Percentiles rank a stretch among this genome's conserved stretches.
Conservation (phyloP, 2,797 vertebrate genomes). For the Silurus lanzhouensis region DNA sequence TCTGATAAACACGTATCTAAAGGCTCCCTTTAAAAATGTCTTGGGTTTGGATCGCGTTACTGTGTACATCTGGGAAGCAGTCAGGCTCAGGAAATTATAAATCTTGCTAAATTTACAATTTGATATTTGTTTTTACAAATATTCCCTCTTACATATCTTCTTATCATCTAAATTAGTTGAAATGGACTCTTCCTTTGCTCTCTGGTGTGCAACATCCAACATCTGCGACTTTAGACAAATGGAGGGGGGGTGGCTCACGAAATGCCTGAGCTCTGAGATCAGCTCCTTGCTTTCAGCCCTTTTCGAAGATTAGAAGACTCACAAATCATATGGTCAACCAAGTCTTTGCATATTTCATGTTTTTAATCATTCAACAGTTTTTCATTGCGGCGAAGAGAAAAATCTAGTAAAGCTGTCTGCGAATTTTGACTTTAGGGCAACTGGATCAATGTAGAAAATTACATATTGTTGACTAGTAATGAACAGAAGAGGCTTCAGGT, state of each 20-base stretch:
- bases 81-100: slow-evolving; percentile 16
- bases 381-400: background rate
- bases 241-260: slow-evolving; percentile 23
- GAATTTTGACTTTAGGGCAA: background rate
- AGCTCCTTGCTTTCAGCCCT: slow-evolving; percentile 35
- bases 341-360: background rate
- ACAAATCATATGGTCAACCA: background rate
- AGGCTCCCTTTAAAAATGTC: background rate
- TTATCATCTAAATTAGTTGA: slow-evolving; percentile 28
- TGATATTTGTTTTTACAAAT: background rate
- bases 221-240: slow-evolving; percentile 32
- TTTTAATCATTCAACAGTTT: background rate
- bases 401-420: background rate
- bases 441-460: background rate
- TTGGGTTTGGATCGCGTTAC: background rate
- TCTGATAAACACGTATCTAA: background rate
- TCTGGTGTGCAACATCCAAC: slow-evolving; percentile 30
- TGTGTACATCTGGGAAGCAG: slow-evolving; percentile 46
- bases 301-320: slow-evolving; percentile 1
- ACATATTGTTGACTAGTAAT: background rate
- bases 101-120: slow-evolving; percentile 9
- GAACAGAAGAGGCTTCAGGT: background rate
- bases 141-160: background rate
- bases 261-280: slow-evolving; percentile 53
- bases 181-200: slow-evolving; percentile 33